Evolutionary conservation across 2,113 vertebrate genomes (phyloP).

Genomic region (Sciurus niger): DNA sequence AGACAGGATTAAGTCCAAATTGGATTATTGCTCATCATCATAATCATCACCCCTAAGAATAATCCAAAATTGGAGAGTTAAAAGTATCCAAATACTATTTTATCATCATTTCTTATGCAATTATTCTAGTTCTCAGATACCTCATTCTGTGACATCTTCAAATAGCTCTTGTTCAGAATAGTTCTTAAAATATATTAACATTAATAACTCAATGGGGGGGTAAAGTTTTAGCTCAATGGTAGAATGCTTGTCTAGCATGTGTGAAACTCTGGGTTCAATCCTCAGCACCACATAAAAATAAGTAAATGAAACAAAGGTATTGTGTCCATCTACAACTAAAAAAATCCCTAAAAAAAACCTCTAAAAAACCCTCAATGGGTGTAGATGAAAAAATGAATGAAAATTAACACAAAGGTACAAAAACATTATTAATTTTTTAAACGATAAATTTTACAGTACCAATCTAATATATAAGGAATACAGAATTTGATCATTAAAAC

Average conservation of each 20-base stretch:
- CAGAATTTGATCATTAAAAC: neutral
- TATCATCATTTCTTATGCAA: neutral
- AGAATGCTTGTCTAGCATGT: no score
- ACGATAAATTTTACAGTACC: neutral
- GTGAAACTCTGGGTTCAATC: no score
- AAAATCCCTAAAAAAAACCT: neutral
- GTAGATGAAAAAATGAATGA: neutral
- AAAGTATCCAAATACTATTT: conserved; percentile 34
- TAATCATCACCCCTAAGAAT: conserved; percentile 13
- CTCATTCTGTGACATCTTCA: neutral
- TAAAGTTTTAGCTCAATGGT: no score
- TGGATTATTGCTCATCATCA: neutral
- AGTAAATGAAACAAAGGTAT: no score
- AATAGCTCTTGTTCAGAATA: conserved; percentile 6
- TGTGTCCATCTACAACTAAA: no score
- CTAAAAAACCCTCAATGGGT: neutral
- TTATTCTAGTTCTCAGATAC: conserved; percentile 29
- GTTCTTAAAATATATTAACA: neutral
- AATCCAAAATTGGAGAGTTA: neutral
- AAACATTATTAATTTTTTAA: conserved; percentile 25
- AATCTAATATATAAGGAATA: neutral
- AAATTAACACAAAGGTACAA: neutral
- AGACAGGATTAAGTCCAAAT: neutral
- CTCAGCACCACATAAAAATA: no score
- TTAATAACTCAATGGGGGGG: neutral